phyloP scores from a whole-genome alignment of 2,888 invertebrate species.

The Acronicta aceris region DNA sequence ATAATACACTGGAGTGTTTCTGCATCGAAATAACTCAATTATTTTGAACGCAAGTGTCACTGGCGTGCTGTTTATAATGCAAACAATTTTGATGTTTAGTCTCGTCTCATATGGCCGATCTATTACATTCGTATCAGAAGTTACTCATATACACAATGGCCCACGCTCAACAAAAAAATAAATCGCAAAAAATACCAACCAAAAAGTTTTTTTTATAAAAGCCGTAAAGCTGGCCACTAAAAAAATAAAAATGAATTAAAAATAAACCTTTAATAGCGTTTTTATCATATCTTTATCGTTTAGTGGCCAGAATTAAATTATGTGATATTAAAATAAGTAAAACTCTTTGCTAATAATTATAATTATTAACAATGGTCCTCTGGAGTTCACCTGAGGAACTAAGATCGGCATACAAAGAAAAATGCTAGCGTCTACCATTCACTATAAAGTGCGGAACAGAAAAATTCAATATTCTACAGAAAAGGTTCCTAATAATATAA shows the following conservation, averaged over 20 bases:
- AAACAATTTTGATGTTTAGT: conserved; percentile 5
- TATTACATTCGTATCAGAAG: too few species aligned
- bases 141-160: too few species aligned
- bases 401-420: not conserved
- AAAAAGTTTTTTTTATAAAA: too few species aligned
- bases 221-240: not conserved
- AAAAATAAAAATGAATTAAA: not conserved
- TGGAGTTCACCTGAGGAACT: too few species aligned
- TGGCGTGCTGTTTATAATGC: not conserved
- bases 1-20: conserved; percentile 28
- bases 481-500: conserved; percentile 6
- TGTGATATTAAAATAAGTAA: not conserved
- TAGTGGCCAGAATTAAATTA: conserved; percentile 2
- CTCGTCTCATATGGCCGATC: not conserved
- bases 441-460: not conserved
- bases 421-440: too few species aligned
- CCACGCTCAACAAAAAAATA: not conserved
- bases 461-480: conserved; percentile 52
- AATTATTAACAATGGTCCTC: too few species aligned
- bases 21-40: conserved; percentile 48
- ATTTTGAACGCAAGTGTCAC: conserved; percentile 20
- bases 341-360: not conserved
- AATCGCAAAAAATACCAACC: too few species aligned
- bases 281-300: not conserved
- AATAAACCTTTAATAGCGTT: conserved; percentile 14